Conservation (phyloP, 2,888 invertebrate genomes). For the Linnaemya tessellans region DNA sequence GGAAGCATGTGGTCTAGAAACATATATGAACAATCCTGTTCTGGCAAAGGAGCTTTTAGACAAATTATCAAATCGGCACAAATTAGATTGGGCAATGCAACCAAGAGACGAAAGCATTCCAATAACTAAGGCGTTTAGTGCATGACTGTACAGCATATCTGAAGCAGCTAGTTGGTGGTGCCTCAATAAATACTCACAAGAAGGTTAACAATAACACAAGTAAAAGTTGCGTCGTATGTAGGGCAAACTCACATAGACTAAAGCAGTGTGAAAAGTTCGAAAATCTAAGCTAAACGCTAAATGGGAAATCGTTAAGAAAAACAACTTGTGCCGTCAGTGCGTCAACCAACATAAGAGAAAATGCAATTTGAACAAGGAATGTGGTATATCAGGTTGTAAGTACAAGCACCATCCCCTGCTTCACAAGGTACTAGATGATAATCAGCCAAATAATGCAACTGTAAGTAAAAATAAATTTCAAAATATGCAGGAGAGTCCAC, state of each 20-base stretch:
- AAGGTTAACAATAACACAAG: background rate
- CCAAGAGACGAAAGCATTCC: conserved; percentile 3
- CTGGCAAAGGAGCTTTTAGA: too few species aligned
- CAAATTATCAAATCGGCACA: too few species aligned
- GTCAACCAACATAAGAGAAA: conserved; percentile 7
- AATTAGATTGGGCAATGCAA: too few species aligned
- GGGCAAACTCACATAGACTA: background rate
- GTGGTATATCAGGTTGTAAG: too few species aligned
- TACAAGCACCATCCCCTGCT: too few species aligned
- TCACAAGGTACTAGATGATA: too few species aligned
- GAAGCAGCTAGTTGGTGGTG: conserved; percentile 24
- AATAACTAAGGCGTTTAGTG: conserved; percentile 26
- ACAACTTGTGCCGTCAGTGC: conserved; percentile 1
- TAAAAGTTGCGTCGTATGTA: conserved; percentile 26
- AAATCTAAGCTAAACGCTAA: conserved; percentile 4
- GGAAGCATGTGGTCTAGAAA: too few species aligned
- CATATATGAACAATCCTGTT: too few species aligned
- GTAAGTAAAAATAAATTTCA: too few species aligned
- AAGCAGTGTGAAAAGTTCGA: background rate
- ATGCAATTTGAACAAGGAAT: background rate
- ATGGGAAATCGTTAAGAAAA: conserved; percentile 9
- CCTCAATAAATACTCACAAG: conserved; percentile 11
- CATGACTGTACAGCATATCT: too few species aligned
- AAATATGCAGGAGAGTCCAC: too few species aligned
- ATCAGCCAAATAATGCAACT: too few species aligned